Percentiles rank a stretch among this genome's conserved stretches.
Conservation (phyloP, 92 coral and sea anemone genomes). For the Phenganax subtilis region DNA sequence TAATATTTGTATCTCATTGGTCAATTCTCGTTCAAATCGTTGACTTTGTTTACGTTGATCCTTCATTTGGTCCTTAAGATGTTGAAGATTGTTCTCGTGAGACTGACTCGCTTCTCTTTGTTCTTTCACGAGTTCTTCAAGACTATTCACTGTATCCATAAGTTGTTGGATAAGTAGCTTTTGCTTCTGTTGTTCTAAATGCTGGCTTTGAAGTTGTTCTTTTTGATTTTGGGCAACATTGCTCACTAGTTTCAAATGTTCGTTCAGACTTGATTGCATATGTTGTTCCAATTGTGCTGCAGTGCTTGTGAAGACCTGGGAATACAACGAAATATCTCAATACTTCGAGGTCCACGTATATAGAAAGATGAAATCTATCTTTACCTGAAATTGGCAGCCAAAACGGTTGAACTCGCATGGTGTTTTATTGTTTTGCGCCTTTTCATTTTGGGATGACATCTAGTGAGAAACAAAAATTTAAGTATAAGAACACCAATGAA, state of each 20-base stretch:
- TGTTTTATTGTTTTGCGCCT: neutral
- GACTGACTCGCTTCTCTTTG: conserved; percentile 50
- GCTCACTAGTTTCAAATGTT: conserved; percentile 21
- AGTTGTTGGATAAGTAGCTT: conserved; percentile 70
- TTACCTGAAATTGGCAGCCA: conserved; percentile 27
- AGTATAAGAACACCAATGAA: neutral
- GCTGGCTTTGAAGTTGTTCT: conserved; percentile 67
- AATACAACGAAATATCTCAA: neutral
- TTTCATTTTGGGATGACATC: conserved; percentile 5
- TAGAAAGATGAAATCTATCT: neutral
- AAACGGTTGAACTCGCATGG: conserved; percentile 21
- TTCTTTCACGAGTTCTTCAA: conserved; percentile 56
- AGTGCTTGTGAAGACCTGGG: neutral
- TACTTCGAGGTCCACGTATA: neutral
- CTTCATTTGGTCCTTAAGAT: conserved; percentile 26
- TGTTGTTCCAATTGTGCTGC: neutral
- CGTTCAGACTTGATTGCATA: conserved; percentile 16
- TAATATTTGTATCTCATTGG: conserved; percentile 20
- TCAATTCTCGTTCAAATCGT: conserved; percentile 31
- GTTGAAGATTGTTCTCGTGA: conserved; percentile 10
- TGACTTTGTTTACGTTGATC: conserved; percentile 35
- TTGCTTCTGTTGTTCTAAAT: conserved; percentile 64
- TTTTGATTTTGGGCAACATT: conserved; percentile 38
- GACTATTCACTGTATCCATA: conserved; percentile 68
- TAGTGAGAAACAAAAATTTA: neutral